These are phyloP conservation scores for Ammodramus savannarum DNA, from an alignment of 2,113 vertebrate genomes.

Conservation along the genomic window DNA sequence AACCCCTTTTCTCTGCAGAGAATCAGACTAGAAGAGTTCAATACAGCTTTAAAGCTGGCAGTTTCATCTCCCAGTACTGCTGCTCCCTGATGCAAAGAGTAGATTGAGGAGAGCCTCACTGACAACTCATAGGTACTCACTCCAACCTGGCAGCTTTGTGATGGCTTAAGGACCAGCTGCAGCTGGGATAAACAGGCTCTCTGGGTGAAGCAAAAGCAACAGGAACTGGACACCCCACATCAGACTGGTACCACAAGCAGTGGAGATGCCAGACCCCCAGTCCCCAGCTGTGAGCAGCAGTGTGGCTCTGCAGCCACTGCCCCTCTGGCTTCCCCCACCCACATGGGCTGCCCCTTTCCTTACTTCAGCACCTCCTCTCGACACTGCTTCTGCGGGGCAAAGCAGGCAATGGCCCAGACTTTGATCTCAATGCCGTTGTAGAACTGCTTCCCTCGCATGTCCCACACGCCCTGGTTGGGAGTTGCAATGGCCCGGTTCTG, in stretches of 20 bases:
- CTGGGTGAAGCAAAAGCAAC: not conserved
- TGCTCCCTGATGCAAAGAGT: not conserved
- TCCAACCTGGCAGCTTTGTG: not conserved
- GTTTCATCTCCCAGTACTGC: fast-evolving
- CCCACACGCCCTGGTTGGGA: conserved; percentile 99
- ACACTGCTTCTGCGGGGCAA: conserved; percentile 98
- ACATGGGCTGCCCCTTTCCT: conserved; percentile 53
- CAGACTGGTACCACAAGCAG: not conserved
- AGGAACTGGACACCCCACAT: not conserved
- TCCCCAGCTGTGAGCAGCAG: not conserved
- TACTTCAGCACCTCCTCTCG: conserved; percentile 99
- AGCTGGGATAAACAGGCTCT: not conserved
- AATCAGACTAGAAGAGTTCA: not conserved
- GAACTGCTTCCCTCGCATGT: conserved; percentile 99
- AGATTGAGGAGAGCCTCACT: not conserved
- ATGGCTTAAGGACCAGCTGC: not conserved
- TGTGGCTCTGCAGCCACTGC: not conserved
- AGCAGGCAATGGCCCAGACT: conserved; percentile 99
- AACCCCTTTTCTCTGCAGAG: not conserved
- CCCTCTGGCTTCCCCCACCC: not conserved
- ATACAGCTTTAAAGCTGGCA: not conserved
- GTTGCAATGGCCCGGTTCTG: conserved; percentile 98
- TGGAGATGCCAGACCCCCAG: fast-evolving
- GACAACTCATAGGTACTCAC: not conserved
- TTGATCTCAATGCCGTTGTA: conserved; percentile 99